Evolutionary conservation across 2,113 vertebrate genomes (phyloP).

Genomic region (Nycticebus coucang): DNA sequence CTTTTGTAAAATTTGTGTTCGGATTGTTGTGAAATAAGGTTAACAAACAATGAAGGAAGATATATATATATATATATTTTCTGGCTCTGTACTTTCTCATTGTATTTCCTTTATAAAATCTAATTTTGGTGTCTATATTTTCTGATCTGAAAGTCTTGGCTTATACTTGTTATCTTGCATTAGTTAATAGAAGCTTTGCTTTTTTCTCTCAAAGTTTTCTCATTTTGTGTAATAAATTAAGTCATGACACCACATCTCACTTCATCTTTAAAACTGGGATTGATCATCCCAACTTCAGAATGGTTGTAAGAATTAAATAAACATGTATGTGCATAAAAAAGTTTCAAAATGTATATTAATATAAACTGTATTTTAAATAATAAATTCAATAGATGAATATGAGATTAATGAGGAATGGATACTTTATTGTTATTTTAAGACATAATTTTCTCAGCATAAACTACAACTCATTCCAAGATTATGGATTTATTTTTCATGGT

Average conservation of each 20-base stretch:
- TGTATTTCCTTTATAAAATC: not conserved
- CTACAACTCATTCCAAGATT: not conserved
- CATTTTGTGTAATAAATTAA: not conserved
- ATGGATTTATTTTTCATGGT: not conserved
- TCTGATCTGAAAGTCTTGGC: not conserved
- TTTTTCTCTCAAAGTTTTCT: not conserved
- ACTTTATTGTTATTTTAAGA: conserved; percentile 31
- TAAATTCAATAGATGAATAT: not conserved
- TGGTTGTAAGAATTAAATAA: not conserved
- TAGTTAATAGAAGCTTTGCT: not conserved
- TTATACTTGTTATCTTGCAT: not conserved
- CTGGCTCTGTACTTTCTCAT: not conserved
- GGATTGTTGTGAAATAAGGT: not conserved
- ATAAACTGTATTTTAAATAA: conserved; percentile 3
- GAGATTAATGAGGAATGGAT: not conserved
- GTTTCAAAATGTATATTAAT: not conserved
- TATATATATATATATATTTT: not conserved
- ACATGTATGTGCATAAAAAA: not conserved
- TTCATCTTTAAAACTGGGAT: not conserved
- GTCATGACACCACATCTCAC: not conserved
- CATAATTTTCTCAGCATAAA: not conserved
- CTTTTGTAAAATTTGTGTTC: not conserved
- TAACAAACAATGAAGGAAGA: too few relatives aligned
- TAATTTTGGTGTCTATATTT: not conserved
- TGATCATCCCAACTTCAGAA: not conserved